Evolutionary conservation across 2,113 vertebrate species (phyloP).

Genomic region (human): DNA sequence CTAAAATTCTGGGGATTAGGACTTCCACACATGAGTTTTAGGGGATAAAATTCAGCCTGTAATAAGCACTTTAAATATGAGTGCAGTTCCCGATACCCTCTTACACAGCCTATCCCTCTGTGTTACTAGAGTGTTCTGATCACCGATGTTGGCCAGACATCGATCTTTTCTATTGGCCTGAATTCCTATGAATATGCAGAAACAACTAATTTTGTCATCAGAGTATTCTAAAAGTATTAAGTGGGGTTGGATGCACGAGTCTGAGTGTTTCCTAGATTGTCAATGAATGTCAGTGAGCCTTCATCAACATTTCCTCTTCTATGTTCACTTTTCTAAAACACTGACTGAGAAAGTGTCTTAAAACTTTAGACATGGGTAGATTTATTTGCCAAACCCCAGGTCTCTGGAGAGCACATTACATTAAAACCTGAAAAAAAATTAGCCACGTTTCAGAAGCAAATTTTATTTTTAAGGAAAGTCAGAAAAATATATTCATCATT

Average conservation of each 20-base stretch:
- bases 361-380: no score
- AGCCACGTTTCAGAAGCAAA: not conserved
- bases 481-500: not conserved
- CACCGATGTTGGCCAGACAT: no score
- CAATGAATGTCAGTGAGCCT: rapidly evolving
- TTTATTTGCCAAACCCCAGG: not conserved
- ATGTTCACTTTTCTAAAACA: rapidly evolving
- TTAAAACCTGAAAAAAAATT: not conserved
- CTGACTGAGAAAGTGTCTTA: rapidly evolving
- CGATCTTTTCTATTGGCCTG: not conserved
- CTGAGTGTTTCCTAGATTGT: rapidly evolving
- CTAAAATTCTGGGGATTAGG: no score
- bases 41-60: not conserved
- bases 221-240: not conserved
- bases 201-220: no score
- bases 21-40: not conserved
- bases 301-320: no score
- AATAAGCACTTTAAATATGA: not conserved
- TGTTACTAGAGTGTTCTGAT: no score
- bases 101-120: not conserved
- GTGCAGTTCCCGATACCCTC: no score
- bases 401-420: not conserved
- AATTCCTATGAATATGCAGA: not conserved
- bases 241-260: rapidly evolving
- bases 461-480: not conserved